Conservation (phyloP, 2,797 vertebrate species). For the Eurystomus glaucurus region DNA sequence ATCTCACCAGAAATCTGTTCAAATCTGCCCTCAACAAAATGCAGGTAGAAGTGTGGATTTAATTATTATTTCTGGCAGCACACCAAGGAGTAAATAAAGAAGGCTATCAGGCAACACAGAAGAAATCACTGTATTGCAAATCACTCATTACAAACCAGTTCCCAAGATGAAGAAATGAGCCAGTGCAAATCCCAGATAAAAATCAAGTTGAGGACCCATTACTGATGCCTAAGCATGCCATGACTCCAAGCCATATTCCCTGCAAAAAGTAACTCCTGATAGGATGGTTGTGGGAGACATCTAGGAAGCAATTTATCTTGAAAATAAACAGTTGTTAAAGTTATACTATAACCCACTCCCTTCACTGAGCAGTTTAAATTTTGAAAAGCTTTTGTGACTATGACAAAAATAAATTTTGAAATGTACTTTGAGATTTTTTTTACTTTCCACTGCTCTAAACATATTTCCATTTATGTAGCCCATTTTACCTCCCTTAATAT, state of each 20-base stretch:
- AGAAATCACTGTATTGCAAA: conserved; percentile 26
- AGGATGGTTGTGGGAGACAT: background rate
- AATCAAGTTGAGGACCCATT: background rate
- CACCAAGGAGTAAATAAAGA: conserved; percentile 47
- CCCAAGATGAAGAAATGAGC: background rate
- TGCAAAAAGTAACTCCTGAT: background rate
- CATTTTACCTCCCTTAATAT: background rate
- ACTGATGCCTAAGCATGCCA: background rate
- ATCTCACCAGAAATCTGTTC: conserved; percentile 31
- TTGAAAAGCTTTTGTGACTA: background rate
- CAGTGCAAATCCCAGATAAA: background rate
- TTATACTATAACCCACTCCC: background rate
- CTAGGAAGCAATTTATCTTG: background rate
- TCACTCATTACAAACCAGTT: background rate
- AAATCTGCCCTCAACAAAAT: conserved; percentile 39
- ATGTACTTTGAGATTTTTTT: background rate
- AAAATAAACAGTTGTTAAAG: background rate
- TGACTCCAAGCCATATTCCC: background rate
- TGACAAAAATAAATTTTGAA: background rate
- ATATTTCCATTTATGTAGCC: background rate
- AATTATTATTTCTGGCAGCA: conserved; percentile 50
- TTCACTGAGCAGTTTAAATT: background rate
- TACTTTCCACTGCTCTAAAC: background rate
- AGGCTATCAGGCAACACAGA: background rate
- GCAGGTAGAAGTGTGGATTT: conserved; percentile 17